Conservation (phyloP, 2,797 vertebrate genomes). For the Eospalax fontanierii region DNA sequence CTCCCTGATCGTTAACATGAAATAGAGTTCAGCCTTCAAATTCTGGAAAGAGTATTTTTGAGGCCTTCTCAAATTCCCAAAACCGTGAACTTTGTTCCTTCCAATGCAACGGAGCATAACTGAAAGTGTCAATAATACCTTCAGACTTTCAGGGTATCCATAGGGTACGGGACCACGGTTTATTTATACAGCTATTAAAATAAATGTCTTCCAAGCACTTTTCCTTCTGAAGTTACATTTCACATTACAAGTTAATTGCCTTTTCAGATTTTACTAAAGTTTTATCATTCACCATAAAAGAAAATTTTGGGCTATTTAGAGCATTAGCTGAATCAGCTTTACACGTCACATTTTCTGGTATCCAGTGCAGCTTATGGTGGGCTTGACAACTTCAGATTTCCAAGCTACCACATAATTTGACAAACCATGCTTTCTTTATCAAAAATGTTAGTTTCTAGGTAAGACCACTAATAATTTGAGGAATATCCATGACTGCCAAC, state of each 20-base stretch:
- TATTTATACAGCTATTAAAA: slow-evolving; percentile 80
- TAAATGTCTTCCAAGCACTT: slow-evolving; percentile 67
- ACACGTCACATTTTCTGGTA: slow-evolving; percentile 81
- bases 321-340: slow-evolving; percentile 79
- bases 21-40: not conserved
- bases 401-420: slow-evolving; percentile 56
- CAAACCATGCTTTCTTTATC: slow-evolving; percentile 54
- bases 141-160: slow-evolving; percentile 45
- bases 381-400: slow-evolving; percentile 62
- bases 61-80: slow-evolving; percentile 33
- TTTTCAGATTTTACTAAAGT: slow-evolving; percentile 80
- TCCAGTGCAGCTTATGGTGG: slow-evolving; percentile 49
- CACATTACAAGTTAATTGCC: slow-evolving; percentile 77
- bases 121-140: slow-evolving; percentile 58
- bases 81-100: slow-evolving; percentile 25
- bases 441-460: slow-evolving; percentile 44
- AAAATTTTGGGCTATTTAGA: slow-evolving; percentile 78
- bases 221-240: slow-evolving; percentile 76
- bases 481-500: not conserved
- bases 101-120: slow-evolving; percentile 16
- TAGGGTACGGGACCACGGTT: slow-evolving; percentile 38
- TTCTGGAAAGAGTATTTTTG: slow-evolving; percentile 7
- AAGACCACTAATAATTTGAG: slow-evolving; percentile 47
- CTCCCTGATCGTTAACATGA: not conserved
- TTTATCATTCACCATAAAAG: slow-evolving; percentile 77